Percentiles rank a stretch among this genome's conserved stretches.
phyloP scores from a whole-genome alignment of 2,113 vertebrate species.

The Campylorhamphus procurvoides region DNA sequence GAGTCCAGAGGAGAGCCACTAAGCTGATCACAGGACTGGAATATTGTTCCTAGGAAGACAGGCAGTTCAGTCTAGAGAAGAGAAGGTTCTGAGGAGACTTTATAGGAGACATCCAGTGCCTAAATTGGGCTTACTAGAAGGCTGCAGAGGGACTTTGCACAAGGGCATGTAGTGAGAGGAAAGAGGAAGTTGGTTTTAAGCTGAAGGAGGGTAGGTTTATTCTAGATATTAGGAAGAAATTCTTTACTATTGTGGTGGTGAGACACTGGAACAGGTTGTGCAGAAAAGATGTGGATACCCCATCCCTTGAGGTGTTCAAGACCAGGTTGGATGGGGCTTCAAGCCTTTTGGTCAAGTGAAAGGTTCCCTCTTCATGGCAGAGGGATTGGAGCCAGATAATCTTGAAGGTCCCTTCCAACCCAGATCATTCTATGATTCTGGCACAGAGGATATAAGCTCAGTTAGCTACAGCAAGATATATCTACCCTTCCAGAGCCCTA shows the following conservation, averaged over 20 bases:
- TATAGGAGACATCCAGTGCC: background rate
- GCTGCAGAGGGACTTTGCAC: background rate
- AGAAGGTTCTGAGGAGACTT: background rate
- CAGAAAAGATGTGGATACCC: background rate
- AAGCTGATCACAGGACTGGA: background rate
- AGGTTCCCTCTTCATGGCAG: background rate
- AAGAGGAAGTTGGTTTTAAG: background rate
- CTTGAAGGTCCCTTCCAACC: background rate
- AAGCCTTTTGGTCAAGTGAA: background rate
- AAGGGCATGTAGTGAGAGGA: background rate
- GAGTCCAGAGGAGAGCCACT: background rate
- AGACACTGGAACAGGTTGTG: background rate
- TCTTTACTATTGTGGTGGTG: background rate
- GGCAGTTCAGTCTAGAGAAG: background rate
- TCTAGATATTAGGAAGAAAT: background rate
- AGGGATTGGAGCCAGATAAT: background rate
- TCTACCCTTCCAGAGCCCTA: background rate
- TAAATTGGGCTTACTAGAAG: background rate
- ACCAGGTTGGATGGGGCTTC: background rate
- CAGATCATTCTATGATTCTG: background rate
- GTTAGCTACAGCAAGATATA: background rate
- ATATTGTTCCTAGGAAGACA: background rate
- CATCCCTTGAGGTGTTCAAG: background rate
- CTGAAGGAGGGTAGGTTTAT: background rate
- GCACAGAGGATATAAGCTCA: background rate